Percentiles rank a stretch among this genome's conserved stretches.
These are phyloP conservation scores for Dasyornis broadbenti DNA, from an alignment of 2,113 vertebrate genomes.

Conservation along the genomic window DNA sequence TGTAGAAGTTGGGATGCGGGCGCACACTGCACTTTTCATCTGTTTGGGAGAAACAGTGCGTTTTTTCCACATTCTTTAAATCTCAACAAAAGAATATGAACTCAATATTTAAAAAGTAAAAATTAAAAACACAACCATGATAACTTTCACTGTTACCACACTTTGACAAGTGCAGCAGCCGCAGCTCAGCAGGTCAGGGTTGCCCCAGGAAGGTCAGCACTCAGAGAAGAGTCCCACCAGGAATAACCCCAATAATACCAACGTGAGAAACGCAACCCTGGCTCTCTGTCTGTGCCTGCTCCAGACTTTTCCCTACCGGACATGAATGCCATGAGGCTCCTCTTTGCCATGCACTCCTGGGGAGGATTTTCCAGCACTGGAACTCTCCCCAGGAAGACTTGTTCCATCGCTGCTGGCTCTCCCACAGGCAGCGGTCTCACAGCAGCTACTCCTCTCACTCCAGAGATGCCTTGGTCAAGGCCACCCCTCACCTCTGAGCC, in stretches of 20 bases:
- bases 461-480: fast-evolving
- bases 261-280: background rate
- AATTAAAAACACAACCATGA: background rate
- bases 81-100: background rate
- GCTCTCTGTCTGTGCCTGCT: fast-evolving
- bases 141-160: background rate
- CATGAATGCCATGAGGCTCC: background rate
- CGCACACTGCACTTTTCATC: background rate
- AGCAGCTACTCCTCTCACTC: background rate
- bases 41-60: background rate
- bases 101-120: background rate
- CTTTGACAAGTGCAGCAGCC: background rate
- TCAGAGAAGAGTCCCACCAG: background rate
- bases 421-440: background rate
- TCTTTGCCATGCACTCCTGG: background rate
- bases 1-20: background rate
- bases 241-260: background rate
- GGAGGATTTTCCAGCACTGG: background rate
- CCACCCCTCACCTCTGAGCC: conserved; percentile 46
- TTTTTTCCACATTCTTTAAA: background rate
- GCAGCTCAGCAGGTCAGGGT: background rate
- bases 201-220: background rate
- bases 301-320: background rate
- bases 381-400: background rate
- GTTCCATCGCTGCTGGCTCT: background rate